Conservation (phyloP, 2,113 vertebrate species). For the Lonchura striata region DNA sequence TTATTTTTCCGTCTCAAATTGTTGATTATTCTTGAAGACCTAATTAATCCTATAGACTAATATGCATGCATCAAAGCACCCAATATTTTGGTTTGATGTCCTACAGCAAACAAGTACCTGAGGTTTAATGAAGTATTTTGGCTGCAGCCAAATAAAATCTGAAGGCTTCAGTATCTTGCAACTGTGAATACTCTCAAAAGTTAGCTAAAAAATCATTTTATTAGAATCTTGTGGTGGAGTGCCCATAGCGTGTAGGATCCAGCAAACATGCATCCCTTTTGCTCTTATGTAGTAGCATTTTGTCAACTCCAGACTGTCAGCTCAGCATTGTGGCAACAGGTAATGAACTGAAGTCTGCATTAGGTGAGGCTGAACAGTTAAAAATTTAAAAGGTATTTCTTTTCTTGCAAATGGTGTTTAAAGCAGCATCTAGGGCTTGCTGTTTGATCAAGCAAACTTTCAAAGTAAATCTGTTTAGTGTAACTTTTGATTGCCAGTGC, state of each 20-base stretch:
- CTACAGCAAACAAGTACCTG: background rate
- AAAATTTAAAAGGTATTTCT: background rate
- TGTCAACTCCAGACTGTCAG: background rate
- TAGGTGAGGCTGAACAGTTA: background rate
- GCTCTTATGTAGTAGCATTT: fast-evolving
- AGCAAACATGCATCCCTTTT: background rate
- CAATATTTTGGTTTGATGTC: background rate
- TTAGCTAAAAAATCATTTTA: background rate
- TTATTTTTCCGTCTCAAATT: background rate
- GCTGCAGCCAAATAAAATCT: background rate
- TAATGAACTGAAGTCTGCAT: background rate
- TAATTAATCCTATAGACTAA: background rate
- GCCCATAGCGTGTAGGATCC: fast-evolving
- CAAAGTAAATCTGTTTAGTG: background rate
- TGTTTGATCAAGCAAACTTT: background rate
- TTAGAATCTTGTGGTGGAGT: background rate
- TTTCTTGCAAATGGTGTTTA: background rate
- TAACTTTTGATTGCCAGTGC: background rate
- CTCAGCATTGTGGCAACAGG: background rate
- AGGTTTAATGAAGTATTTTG: background rate
- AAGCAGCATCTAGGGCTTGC: background rate
- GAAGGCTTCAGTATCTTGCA: background rate
- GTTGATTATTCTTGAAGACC: background rate
- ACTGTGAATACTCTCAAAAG: background rate
- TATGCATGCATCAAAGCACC: background rate